Evolutionary conservation across 2,888 invertebrate species (phyloP).

Genomic region (Acrobasis repandana): DNA sequence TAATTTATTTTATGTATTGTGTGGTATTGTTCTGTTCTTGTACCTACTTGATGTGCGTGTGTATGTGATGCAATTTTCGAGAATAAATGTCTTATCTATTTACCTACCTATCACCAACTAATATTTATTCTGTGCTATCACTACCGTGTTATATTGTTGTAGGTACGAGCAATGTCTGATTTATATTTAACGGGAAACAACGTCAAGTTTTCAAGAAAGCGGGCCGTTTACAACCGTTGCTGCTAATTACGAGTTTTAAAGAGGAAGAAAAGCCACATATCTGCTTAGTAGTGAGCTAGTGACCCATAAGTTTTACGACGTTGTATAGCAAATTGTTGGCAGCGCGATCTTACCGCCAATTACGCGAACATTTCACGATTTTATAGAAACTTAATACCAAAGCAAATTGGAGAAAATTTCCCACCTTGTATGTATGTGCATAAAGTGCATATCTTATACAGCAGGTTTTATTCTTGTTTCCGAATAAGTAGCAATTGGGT

Average conservation of each 20-base stretch:
- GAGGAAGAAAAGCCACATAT: slow-evolving; percentile 17
- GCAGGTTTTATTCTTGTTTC: too few relatives aligned
- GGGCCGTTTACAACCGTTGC: slow-evolving; percentile 1
- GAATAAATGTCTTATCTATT: too few relatives aligned
- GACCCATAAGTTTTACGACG: slow-evolving; percentile 21
- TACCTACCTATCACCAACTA: too few relatives aligned
- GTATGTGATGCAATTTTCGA: too few relatives aligned
- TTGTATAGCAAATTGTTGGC: slow-evolving; percentile 10
- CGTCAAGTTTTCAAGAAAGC: slow-evolving; percentile 13
- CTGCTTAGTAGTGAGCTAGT: slow-evolving; percentile 16
- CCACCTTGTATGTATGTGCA: slow-evolving; percentile 9
- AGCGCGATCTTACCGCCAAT: slow-evolving; percentile 5
- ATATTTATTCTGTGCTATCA: too few relatives aligned
- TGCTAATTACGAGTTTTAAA: slow-evolving; percentile 14
- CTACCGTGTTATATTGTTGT: too few relatives aligned
- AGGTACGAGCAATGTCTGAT: background rate
- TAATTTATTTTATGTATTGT: too few relatives aligned
- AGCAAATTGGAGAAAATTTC: slow-evolving; percentile 26
- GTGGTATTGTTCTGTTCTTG: too few relatives aligned
- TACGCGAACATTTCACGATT: slow-evolving; percentile 17
- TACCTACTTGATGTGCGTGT: too few relatives aligned
- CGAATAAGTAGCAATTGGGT: too few relatives aligned
- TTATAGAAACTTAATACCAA: slow-evolving; percentile 28
- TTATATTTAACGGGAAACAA: background rate
- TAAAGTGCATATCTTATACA: too few relatives aligned